Conservation (phyloP, 2,888 invertebrate genomes). For the Dexiosoma caninum region DNA sequence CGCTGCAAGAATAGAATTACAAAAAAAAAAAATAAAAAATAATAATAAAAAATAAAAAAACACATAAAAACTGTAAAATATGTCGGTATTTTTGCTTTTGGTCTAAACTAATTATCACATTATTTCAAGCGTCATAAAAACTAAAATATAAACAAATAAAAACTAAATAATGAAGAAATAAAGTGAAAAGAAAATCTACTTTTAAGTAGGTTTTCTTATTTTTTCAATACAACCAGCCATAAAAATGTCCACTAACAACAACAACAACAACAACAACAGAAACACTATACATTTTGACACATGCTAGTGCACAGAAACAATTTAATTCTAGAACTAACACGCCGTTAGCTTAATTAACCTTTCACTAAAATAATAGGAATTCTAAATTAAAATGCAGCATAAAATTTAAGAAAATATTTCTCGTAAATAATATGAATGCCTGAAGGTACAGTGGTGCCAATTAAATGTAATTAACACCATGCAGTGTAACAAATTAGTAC, state of each 20-base stretch:
- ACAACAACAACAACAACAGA: not conserved
- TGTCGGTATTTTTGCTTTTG: conserved; percentile 59
- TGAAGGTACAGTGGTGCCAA: too few relatives aligned
- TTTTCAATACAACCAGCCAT: conserved; percentile 28
- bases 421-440: too few relatives aligned
- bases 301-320: too few relatives aligned
- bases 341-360: too few relatives aligned
- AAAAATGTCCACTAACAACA: conserved; percentile 17
- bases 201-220: conserved; percentile 7
- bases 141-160: conserved; percentile 65
- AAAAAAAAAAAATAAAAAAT: too few relatives aligned
- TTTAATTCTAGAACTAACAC: too few relatives aligned
- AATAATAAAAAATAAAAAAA: not conserved
- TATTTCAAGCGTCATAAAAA: conserved; percentile 67
- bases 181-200: conserved; percentile 24
- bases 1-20: not conserved
- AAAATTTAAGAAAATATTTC: too few relatives aligned
- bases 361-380: too few relatives aligned
- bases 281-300: not conserved
- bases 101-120: conserved; percentile 67
- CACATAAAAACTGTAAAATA: not conserved
- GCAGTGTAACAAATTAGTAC: too few relatives aligned
- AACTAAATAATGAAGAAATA: conserved; percentile 17
- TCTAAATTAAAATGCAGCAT: too few relatives aligned
- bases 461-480: too few relatives aligned